Conservation (phyloP, 2,888 invertebrate genomes). For the Argyra leucocephala region DNA sequence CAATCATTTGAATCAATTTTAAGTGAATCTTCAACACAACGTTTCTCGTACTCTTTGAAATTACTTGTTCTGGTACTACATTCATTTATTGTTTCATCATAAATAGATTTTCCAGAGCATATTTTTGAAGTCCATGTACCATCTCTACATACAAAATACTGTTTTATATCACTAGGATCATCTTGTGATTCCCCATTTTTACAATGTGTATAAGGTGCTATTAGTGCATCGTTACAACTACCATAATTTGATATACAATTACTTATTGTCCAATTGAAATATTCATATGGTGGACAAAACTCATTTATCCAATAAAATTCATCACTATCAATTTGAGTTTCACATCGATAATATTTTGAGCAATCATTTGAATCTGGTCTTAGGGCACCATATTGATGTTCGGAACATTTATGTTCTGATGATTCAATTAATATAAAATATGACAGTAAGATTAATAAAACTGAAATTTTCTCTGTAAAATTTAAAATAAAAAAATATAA, state of each 20-base stretch:
- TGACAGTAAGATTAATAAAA: background rate
- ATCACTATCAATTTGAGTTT: background rate
- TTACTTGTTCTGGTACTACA: too few relatives aligned
- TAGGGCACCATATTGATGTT: background rate
- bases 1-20: background rate
- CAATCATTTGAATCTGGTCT: conserved; percentile 4
- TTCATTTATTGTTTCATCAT: background rate
- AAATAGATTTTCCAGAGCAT: background rate
- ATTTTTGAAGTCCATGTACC: background rate
- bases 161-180: background rate
- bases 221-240: background rate
- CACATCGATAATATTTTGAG: conserved; percentile 1
- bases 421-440: background rate
- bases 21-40: background rate
- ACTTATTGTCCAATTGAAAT: background rate
- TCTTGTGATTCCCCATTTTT: background rate
- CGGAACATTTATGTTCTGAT: background rate
- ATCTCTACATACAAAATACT: background rate
- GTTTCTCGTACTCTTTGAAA: too few relatives aligned
- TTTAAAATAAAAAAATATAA: background rate
- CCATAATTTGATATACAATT: conserved; percentile 1
- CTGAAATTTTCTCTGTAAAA: background rate
- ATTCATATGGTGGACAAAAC: background rate
- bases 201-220: background rate
- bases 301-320: background rate